Percentiles rank a stretch among this genome's conserved stretches.
phyloP scores from a whole-genome alignment of 2,888 invertebrate genomes.

The Ichneumoninae sp. region DNA sequence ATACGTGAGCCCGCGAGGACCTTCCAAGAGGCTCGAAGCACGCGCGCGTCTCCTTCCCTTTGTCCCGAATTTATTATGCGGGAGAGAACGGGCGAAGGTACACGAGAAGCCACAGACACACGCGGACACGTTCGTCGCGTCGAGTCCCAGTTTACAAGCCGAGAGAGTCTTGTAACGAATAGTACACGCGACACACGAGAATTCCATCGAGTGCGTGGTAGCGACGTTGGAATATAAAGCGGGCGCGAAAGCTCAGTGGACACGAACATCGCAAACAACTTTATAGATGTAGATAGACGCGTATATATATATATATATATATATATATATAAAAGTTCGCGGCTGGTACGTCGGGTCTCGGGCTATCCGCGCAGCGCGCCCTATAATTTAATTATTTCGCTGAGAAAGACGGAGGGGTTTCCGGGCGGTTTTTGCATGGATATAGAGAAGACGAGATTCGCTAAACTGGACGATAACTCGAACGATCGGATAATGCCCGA shows the following conservation, averaged over 20 bases:
- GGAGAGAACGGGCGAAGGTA: conserved; percentile 23
- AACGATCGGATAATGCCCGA: conserved; percentile 30
- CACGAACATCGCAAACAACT: not conserved
- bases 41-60: conserved; percentile 16
- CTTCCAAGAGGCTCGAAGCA: not conserved
- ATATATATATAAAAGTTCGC: not conserved
- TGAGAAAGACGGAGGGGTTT: conserved; percentile 4
- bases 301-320: no score
- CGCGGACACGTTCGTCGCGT: not conserved
- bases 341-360: not conserved
- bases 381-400: conserved; percentile 25
- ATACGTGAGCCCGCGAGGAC: conserved; percentile 15
- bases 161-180: conserved; percentile 31
- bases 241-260: conserved; percentile 15
- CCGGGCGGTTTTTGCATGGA: not conserved
- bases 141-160: conserved; percentile 10
- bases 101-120: conserved; percentile 1
- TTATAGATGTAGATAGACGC: not conserved
- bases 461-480: conserved; percentile 29
- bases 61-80: conserved; percentile 59
- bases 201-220: conserved; percentile 26
- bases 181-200: conserved; percentile 15
- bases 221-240: conserved; percentile 40
- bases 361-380: not conserved
- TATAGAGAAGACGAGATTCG: not conserved